Base-by-base conservation (phyloP, 2,113 vertebrate genomes). In the Macquaria ambigua region DNA sequence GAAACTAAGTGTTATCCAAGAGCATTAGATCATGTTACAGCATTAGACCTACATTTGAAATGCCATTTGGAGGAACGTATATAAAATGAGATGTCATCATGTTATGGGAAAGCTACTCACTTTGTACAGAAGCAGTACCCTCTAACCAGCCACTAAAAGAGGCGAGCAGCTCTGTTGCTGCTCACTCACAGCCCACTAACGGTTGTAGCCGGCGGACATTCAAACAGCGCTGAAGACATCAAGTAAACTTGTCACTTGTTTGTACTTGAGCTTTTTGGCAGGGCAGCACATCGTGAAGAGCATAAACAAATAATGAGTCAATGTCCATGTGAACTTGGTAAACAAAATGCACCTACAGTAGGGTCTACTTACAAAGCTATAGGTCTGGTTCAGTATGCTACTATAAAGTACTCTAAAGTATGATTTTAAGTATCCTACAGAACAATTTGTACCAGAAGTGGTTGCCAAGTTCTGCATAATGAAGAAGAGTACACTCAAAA, bases 241-340 rank as follows among this genome's bases (percentile, higher is more conserved):
- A 10, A 6, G 21, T 1, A 2, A 10, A 58, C 15, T 15, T 58
- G 55, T 62, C 23, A 8, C 11, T 8, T 83, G 62, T 83, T 69
- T 83, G 72, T 21, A 2, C 28, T 81, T 77, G 0, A 63, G 67
- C 56, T 68, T 80, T 64, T 63, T 77, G 53, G 39, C 8, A 3
- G 1, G 16, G 20, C 41, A 66, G 41, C 2, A 4, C 3, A 28
- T 18, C 5, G 1, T 20, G 20, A 59, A 52, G 18, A 71, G 25
- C 6, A 25, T 31, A 18, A 74, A 64, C 84, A 39, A 59, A 77
- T 16, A 39, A 43, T 73, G 72, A 74, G 48, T 80, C 59, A 41
- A 0, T 10, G 69, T 59, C 23, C 43, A 0, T 66, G 15, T 53
- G 31, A 75, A 21, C 59, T 31, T 16, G 1, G 23, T 16, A 18